Percentiles rank a stretch among this genome's conserved stretches.
These are phyloP conservation scores for Xanthia icteritia DNA, from an alignment of 2,888 invertebrate genomes.

Conservation along the genomic window DNA sequence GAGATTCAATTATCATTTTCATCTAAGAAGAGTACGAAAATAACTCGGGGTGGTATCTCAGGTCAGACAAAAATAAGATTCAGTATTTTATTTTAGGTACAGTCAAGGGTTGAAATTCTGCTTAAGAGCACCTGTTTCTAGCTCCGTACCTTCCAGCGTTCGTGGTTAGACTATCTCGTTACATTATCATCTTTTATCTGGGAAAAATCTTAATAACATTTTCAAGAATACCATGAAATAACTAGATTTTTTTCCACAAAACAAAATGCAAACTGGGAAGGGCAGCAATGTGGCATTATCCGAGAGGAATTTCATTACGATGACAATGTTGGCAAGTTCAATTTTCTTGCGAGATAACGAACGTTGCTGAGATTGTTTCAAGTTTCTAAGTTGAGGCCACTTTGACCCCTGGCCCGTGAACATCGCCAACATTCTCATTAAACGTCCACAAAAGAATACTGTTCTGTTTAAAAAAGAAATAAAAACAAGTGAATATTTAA, in stretches of 20 bases:
- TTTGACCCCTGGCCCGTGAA: constrained; percentile 87
- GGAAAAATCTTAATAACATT: constrained; percentile 49
- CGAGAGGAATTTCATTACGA: constrained; percentile 86
- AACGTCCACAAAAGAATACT: constrained; percentile 80
- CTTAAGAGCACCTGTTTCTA: constrained; percentile 25
- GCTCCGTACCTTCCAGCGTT: constrained; percentile 11
- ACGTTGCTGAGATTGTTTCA: constrained; percentile 85
- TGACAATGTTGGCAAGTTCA: constrained; percentile 86
- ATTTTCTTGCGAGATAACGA: constrained; percentile 85
- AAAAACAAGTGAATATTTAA: constrained; percentile 70
- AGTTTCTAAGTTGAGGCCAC: constrained; percentile 82
- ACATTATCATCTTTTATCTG: constrained; percentile 41
- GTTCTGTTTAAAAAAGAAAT: constrained; percentile 74
- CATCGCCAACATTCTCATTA: constrained; percentile 85
- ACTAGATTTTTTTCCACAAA: constrained; percentile 47
- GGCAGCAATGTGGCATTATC: constrained; percentile 68
- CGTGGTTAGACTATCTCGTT: constrained; percentile 26
- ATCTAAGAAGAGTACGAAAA: not conserved
- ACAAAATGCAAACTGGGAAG: constrained; percentile 59
- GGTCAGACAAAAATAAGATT: constrained; percentile 4
- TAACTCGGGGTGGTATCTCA: not conserved
- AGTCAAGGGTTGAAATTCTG: constrained; percentile 31
- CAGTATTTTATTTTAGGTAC: constrained; percentile 17
- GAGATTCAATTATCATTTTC: not conserved
- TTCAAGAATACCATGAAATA: constrained; percentile 40